Conservation (phyloP, 2,797 vertebrate species). For the Spea hammondii region DNA sequence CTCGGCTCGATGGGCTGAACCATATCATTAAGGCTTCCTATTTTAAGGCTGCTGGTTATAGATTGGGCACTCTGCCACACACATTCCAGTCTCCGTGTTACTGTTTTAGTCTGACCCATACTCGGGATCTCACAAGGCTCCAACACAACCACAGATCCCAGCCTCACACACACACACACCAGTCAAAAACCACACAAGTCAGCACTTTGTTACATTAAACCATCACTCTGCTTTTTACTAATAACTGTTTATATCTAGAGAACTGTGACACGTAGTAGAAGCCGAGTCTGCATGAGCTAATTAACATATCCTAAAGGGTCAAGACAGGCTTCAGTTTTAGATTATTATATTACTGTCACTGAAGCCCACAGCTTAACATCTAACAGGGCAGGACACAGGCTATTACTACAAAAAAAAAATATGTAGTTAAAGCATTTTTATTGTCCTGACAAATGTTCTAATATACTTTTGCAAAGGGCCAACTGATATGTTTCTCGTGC, state of each 20-base stretch:
- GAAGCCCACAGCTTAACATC: too few relatives aligned
- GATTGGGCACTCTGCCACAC: constrained; percentile 22
- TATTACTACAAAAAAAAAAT: too few relatives aligned
- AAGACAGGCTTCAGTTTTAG: too few relatives aligned
- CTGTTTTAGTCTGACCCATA: constrained; percentile 30
- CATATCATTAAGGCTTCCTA: constrained; percentile 44
- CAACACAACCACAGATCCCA: constrained; percentile 21
- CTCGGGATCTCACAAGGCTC: constrained; percentile 35
- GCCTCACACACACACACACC: not conserved
- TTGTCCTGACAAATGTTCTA: too few relatives aligned
- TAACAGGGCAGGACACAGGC: too few relatives aligned
- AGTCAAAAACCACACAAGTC: too few relatives aligned
- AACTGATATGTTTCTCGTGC: too few relatives aligned
- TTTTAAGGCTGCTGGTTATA: constrained; percentile 55
- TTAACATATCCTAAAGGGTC: too few relatives aligned
- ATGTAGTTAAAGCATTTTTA: too few relatives aligned
- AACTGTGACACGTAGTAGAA: not conserved
- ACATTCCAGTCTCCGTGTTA: constrained; percentile 46
- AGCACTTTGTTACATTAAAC: not conserved
- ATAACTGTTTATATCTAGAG: not conserved
- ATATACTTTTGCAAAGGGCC: too few relatives aligned
- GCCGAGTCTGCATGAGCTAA: too few relatives aligned
- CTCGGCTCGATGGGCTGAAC: constrained; percentile 43
- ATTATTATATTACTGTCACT: too few relatives aligned
- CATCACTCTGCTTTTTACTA: not conserved